Base-by-base conservation (phyloP, 1,140 invertebrate species). In the Onthophagus taurus region DNA sequence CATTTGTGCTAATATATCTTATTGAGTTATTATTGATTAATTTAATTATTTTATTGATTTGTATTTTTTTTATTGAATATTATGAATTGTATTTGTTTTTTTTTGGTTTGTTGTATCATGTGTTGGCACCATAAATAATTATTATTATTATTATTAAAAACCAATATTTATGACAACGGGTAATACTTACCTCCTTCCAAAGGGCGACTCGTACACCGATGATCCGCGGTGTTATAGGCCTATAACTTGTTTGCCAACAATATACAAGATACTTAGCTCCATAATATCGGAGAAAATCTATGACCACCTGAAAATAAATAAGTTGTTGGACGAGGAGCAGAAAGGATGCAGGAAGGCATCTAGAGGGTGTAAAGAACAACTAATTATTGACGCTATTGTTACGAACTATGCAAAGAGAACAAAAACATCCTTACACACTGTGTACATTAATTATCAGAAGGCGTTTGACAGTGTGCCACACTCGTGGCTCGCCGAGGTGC, bases 231-330 rank as follows among this genome's bases (percentile, higher is more conserved):
- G 53, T 19, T 52, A 48, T 34, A 33, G 55, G 19, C 53, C 55
- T 17, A 55, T 57, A n/a, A 57, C 55, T 7, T 55, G 53, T 23
- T 35, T 55, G 16, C 47, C 33, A 11, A 55, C 51, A 1, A 12
- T 57, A 0, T 57, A 57, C 30, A 57, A 54, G 29, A 38, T 54
- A 2, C 16, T 55, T 19, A 53, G 48, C 21, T 3, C 42, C 13
- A 50, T 42, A 17, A 47, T 57, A 20, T 34, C 20, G 6, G 23
- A 46, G 17, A 19, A 46, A 19, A 53, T 55, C 9, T 36, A 48
- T 21, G 34, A 45, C 31, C 49, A 56, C 31, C 31, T 31, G 39
- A 26, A 38, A 29, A 9, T 20, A 36, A 37, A 47, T 24, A 47
- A 45, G 21, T 31, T 51, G 11, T 14, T 55, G 8, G 44, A 33